Evolutionary conservation across 2,888 invertebrate genomes (phyloP), one percentile per base, ranked within the genome.

Genomic region (Malthinus seriepunctatus): DNA sequence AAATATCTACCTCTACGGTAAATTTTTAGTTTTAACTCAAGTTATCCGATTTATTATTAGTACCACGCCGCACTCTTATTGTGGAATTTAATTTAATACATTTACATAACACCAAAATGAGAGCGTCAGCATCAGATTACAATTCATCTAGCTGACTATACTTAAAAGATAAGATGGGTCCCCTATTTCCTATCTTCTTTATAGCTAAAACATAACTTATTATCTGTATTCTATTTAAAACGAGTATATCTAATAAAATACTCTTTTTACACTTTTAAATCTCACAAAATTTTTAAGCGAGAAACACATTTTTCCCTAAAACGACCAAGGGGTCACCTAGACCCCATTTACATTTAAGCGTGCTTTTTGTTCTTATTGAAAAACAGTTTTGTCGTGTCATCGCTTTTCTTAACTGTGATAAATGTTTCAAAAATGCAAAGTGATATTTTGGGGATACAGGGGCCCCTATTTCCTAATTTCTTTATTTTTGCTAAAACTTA

Each of bases 121-220:
- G 39, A 34, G 51, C 46, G 51, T 55, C 55, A 55, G 51, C 55
- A 60, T 60, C 55, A 55, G 60, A 60, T 55, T 60, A 60, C 47
- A 55, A 47, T 47, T 44, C 54, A 53, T 55, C 50, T 51, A 51
- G 51, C 48, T 49, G 55, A 55, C 56, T 55, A 51, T 50, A 51
- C 51, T 60, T 55, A 59, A 59, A 35, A 55, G 59, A 59, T 59
- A 59, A 59, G 59, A 59, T 55, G 59, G 59, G 23, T 23, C 23
- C 55, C 55, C 59, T 54, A 54, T 54, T 54, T 51, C 46, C 49
- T 49, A 42, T 45, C 44, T 8, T 47, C 33, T 39, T 23, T 51
- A 37, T 33, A 44, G 32, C 49, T 45, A 52, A 53, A 51, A 53
- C 48, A 52, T 37, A 53, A 58, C 53, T 50, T 47, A 48, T 59